Base-by-base conservation (phyloP, 2,888 invertebrate genomes). In the Bursaphelenchus okinawaensis region DNA sequence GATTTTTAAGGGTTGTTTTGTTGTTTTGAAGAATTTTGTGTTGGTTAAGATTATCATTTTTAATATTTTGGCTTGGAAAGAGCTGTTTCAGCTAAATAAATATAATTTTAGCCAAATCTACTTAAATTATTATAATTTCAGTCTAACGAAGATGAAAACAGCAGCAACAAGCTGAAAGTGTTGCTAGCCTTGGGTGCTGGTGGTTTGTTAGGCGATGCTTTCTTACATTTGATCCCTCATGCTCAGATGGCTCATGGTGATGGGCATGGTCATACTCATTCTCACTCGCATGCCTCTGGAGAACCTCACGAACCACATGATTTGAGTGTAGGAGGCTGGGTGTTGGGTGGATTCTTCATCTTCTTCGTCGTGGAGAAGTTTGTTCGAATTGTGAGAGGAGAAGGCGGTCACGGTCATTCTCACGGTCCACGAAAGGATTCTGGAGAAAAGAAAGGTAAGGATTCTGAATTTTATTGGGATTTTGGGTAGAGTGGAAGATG, bases 191-290 rank as follows among this genome's bases (percentile, higher is more conserved):
- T 94, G 85, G 94, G 93, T 0, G 92, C 93, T 0, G 94, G 52
- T 93, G 98, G 81, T 55, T 87, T 99, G 16, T 87, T 99, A 0
- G 98, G 98, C 7, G 98, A 99, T 86, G 96, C 98, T 0, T 99
- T 99, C 84, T 87, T 99, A 7, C 98, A 99, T 85, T 86, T 99
- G 70, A 98, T 99, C 82, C 98, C 98, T 0, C 98, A 99, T 84
- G 94, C 98, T 9, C 55, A 89, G 27, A 86, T 86, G 72, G 88
- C 73, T 50, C 74, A 70, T 23, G 90, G 89, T 55, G 90, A 89
- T 8, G 89, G 89, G 80, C 82, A 82, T 58, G 68, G 70, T 7
- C 77, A 76, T 28, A 70, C 75, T 26, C 75, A 79, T 62, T 72
- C 73, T 16, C 73, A 77, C 52, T 67, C 66, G 31, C 56, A 62